phyloP scores from a whole-genome alignment of 2,797 vertebrate genomes.

The Pantherophis alleghaniensis region DNA sequence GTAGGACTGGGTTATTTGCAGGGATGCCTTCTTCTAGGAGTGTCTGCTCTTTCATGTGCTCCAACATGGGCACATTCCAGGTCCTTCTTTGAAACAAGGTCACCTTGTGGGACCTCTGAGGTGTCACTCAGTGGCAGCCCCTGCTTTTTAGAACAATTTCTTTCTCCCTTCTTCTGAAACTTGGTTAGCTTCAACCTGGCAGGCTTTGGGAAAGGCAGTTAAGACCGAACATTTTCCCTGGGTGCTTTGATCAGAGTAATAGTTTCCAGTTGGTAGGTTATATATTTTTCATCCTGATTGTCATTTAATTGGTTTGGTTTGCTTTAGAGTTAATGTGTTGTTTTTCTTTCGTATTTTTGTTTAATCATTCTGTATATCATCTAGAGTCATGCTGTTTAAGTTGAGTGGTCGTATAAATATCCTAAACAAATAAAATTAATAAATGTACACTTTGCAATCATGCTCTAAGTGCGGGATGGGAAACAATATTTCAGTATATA shows the following conservation, averaged over 20 bases:
- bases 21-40: not conserved
- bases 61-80: not conserved
- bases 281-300: not conserved
- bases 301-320: not conserved
- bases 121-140: not conserved
- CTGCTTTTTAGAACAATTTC: not conserved
- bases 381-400: not conserved
- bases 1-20: not conserved
- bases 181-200: not conserved
- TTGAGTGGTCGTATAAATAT: not conserved
- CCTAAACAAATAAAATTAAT: not conserved
- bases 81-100: not conserved
- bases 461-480: slow-evolving; percentile 28
- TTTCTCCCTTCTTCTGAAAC: not conserved
- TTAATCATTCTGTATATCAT: not conserved
- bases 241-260: not conserved
- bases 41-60: not conserved
- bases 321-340: not conserved
- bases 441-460: slow-evolving; percentile 18
- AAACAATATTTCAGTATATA: not conserved
- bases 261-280: not conserved
- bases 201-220: not conserved
- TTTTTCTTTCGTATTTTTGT: not conserved
- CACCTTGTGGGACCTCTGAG: not conserved
- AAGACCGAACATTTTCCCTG: not conserved